Evolutionary conservation across 2,113 vertebrate species (phyloP), one percentile per base, ranked within the genome.

Genomic region (Neomonachus schauinslandi): DNA sequence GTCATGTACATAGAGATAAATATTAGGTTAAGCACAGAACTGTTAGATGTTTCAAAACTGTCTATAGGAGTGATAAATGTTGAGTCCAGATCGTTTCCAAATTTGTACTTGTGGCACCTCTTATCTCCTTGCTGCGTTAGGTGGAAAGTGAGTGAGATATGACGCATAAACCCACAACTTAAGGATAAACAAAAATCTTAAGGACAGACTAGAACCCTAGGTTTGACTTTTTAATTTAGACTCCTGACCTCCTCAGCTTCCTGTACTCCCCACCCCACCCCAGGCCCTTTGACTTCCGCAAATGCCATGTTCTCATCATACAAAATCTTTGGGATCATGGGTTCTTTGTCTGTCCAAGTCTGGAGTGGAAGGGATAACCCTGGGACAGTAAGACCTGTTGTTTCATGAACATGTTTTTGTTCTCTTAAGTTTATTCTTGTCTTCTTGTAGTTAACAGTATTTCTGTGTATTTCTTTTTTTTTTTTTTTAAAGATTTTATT

Each of bases 371-470:
- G 97, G 65, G 98, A 98, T 86, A 99, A 98, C 94, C 98, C 96
- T 2, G 99, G 99, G 95, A 99, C 98, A 91, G 98, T 99, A 95
- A 99, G 85, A 63, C 99, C 98, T 1, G 96, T 98, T 84, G 97
- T 97, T 89, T 98, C 98, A 21, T 98, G 96, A 51, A 98, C 93
- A 4, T 98, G 98, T 55, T 98, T 98, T 91, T 99, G 80, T 89
- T 99, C 99, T 90, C 98, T 95, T 4, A 98, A 98, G 96, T 99
- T 99, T 98, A 98, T 99, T 87, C 98, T 99, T n/a, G 46, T 92
- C 82, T 98, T 98, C 2, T 55, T 98, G 46, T 11, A 97, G 18
- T 92, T 98, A 85, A 95, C 92, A 96, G 97, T 79, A 93, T 94
- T 26, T 74, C 89, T 97, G 76, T 98, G 97, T 90, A 98, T 95